Conservation (phyloP, 1,140 invertebrate species). For the Zelostemma sp. region DNA sequence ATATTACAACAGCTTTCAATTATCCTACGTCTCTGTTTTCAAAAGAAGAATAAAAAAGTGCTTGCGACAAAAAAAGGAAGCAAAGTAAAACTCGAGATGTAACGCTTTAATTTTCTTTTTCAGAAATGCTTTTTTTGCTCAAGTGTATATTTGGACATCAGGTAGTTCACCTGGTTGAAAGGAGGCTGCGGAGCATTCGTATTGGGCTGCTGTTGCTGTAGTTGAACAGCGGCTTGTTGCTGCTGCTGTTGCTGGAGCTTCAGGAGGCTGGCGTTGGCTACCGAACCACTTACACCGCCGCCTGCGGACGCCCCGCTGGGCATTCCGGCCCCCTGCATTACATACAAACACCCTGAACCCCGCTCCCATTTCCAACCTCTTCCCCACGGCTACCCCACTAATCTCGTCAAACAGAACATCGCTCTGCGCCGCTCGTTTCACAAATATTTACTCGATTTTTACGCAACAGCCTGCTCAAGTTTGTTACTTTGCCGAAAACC, state of each 20-base stretch:
- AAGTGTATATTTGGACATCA: slow-evolving; percentile 45
- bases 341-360: slow-evolving; percentile 62
- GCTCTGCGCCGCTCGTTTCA: not conserved
- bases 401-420: slow-evolving; percentile 5
- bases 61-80: not conserved
- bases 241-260: slow-evolving; percentile 69
- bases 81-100: no score
- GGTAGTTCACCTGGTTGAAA: slow-evolving; percentile 68
- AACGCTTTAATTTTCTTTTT: no score
- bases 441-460: no score
- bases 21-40: slow-evolving; percentile 1
- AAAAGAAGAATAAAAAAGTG: not conserved
- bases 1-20: no score
- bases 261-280: slow-evolving; percentile 66
- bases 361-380: slow-evolving; percentile 29
- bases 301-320: slow-evolving; percentile 61
- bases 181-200: slow-evolving; percentile 65
- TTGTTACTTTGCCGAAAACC: no score
- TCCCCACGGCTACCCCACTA: slow-evolving; percentile 8
- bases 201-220: slow-evolving; percentile 64
- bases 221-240: slow-evolving; percentile 61
- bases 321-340: slow-evolving; percentile 63
- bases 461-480: no score
- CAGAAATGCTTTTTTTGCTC: not conserved
- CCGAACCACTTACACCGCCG: slow-evolving; percentile 65